These are phyloP conservation scores for Antheraea pernyi DNA, from an alignment of 1,140 invertebrate species.

Conservation along the genomic window DNA sequence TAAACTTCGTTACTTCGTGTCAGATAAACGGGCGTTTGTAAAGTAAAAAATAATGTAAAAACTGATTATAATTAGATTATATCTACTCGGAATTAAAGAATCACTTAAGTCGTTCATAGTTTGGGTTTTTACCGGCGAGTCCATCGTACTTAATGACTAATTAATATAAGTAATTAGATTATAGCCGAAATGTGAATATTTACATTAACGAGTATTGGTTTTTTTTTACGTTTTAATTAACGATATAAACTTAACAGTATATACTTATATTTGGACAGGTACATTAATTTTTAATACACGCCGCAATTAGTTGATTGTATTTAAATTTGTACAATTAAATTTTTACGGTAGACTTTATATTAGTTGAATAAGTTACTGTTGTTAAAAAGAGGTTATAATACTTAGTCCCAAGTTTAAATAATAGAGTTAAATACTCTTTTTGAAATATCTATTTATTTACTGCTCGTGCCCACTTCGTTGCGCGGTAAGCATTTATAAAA, in stretches of 20 bases:
- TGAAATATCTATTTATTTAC: too few relatives aligned
- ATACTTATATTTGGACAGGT: neutral
- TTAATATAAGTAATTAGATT: slow-evolving; percentile 22
- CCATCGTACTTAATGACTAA: slow-evolving; percentile 20
- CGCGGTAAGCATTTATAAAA: too few relatives aligned
- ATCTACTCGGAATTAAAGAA: slow-evolving; percentile 6
- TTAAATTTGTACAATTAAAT: neutral
- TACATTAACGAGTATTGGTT: neutral
- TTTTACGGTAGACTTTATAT: neutral
- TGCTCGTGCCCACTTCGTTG: too few relatives aligned
- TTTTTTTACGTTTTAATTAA: neutral
- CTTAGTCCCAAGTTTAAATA: too few relatives aligned
- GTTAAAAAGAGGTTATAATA: too few relatives aligned
- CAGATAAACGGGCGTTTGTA: slow-evolving; percentile 56
- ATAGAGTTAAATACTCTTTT: too few relatives aligned
- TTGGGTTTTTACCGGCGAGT: slow-evolving; percentile 6
- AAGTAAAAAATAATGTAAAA: slow-evolving; percentile 41
- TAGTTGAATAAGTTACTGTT: too few relatives aligned
- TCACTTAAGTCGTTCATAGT: slow-evolving; percentile 13
- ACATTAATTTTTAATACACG: too few relatives aligned
- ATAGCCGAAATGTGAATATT: slow-evolving; percentile 6
- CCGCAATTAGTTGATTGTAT: too few relatives aligned
- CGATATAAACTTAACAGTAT: neutral
- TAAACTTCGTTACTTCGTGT: slow-evolving; percentile 69
- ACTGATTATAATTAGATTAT: slow-evolving; percentile 43